Evolutionary conservation across 1,140 invertebrate species (phyloP).

Genomic region (Ceratoteleas bidentatus): DNA sequence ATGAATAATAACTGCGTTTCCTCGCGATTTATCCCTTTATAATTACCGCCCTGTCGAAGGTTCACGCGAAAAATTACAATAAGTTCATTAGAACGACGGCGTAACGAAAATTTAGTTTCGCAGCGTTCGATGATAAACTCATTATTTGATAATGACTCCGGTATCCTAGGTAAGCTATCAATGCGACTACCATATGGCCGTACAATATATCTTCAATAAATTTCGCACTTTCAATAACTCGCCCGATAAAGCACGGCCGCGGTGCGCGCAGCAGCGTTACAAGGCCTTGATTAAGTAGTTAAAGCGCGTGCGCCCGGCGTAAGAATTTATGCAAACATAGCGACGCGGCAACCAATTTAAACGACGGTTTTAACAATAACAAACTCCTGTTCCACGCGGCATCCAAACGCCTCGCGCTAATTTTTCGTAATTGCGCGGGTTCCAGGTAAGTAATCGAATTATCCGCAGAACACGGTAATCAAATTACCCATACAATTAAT

Average conservation of each 20-base stretch:
- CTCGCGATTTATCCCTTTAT: slow-evolving; percentile 8
- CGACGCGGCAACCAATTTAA: slow-evolving; percentile 22
- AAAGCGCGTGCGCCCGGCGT: slow-evolving; percentile 25
- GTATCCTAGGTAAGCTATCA: slow-evolving; percentile 59
- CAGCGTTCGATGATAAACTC: slow-evolving; percentile 60
- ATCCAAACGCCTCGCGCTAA: neutral
- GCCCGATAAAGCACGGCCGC: slow-evolving; percentile 38
- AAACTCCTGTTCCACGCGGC: slow-evolving; percentile 6
- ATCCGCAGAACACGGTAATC: neutral
- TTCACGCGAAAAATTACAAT: slow-evolving; percentile 33
- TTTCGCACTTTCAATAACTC: slow-evolving; percentile 67
- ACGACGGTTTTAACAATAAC: slow-evolving; percentile 31
- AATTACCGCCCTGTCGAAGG: slow-evolving; percentile 15
- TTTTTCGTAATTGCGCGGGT: slow-evolving; percentile 24
- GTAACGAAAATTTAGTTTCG: slow-evolving; percentile 41
- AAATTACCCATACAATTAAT: slow-evolving; percentile 25
- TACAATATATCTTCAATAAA: slow-evolving; percentile 67
- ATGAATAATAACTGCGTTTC: neutral
- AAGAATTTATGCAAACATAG: slow-evolving; percentile 62
- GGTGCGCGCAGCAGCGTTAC: slow-evolving; percentile 16
- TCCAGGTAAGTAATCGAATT: slow-evolving; percentile 27
- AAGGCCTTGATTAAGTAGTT: slow-evolving; percentile 59
- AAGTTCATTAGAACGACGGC: slow-evolving; percentile 49
- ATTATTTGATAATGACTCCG: slow-evolving; percentile 63
- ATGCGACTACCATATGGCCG: slow-evolving; percentile 57